Base-by-base conservation (phyloP, 2,888 invertebrate genomes). In the Cyaniris semiargus region DNA sequence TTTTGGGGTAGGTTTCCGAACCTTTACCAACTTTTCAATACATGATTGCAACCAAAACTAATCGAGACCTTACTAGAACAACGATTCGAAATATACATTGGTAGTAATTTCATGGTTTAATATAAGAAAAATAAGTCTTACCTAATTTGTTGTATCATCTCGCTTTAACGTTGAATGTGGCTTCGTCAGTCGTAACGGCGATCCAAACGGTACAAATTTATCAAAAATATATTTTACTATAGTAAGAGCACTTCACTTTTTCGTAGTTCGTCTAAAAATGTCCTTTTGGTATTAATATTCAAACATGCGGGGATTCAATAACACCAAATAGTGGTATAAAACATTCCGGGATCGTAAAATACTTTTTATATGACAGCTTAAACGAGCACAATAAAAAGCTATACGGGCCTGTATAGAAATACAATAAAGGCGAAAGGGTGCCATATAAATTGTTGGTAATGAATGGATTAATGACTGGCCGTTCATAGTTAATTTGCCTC, bases 91-190 rank as follows among this genome's bases (percentile, higher is more conserved):
- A 58, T 58, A n/a, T n/a, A 56, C n/a, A 58, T 21, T 21, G 8
- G 8, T 0, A 13, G 44, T 38, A 10, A 10, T 44, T 44, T 8
- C 7, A n/a, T 8, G 56, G 6, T 8, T n/a, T 0, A 21, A n/a
- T 58, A 8, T 21, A 58, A 21, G 6, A 21, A 18, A n/a, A 27
- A 10, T 75, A 66, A 23, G 75, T 66, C 93, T 91, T 85, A 93
- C 93, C 93, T 92, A 87, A 83, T 85, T 82, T 81, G 86, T 82
- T 90, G 93, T 93, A 93, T 93, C 90, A 92, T 91, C 93, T 76
- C 85, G 83, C 83, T 80, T 81, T 31, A 82, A 87, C 88, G 91
- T 83, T 85, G 89, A 91, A 83, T 77, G 76, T 75, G 74, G 86
- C 84, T 81, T 84, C 78, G 77, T 76, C 78, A 70, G 77, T 76